A percentile compares a stretch with the other conserved stretches of the same genome.
These are phyloP conservation scores for Lucilia sericata DNA, from an alignment of 1,140 invertebrate species.

Conservation along the genomic window DNA sequence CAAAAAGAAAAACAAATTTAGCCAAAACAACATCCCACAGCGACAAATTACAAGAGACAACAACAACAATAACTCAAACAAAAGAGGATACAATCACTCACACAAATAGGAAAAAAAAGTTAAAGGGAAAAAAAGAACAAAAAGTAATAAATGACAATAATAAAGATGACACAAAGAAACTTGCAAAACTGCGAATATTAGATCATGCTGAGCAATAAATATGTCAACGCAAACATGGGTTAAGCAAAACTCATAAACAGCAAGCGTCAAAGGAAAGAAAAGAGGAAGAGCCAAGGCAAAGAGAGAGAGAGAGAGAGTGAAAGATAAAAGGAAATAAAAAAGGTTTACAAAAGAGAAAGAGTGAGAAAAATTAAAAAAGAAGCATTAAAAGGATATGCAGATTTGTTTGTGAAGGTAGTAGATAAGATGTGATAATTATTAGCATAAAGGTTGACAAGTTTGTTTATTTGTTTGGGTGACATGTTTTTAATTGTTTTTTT, in stretches of 20 bases:
- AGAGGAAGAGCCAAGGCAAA: not conserved
- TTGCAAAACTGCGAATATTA: conserved; percentile 46
- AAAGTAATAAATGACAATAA: conserved; percentile 41
- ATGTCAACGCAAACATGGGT: conserved; percentile 45
- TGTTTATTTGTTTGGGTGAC: not conserved
- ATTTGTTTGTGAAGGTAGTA: not conserved
- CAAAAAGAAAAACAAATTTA: conserved; percentile 26
- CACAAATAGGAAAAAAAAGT: not conserved
- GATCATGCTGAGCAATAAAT: conserved; percentile 46
- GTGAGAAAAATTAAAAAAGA: not conserved
- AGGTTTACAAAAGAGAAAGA: not conserved
- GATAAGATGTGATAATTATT: not conserved
- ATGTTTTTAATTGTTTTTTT: not conserved
- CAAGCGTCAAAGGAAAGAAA: not conserved
- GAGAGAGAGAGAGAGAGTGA: not conserved
- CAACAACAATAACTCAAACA: conserved; percentile 36
- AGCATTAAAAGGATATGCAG: not conserved
- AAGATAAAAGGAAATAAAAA: not conserved
- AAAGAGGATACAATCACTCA: not conserved
- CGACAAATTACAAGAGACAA: conserved; percentile 28
- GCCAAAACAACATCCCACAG: conserved; percentile 38
- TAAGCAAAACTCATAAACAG: conserved; percentile 30
- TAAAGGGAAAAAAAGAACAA: conserved; percentile 2
- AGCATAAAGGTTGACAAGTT: not conserved
- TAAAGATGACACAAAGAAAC: conserved; percentile 45